Evolutionary conservation across 2,113 vertebrate genomes (phyloP), one percentile per base, ranked within the genome.

Genomic region (Monopterus albus): DNA sequence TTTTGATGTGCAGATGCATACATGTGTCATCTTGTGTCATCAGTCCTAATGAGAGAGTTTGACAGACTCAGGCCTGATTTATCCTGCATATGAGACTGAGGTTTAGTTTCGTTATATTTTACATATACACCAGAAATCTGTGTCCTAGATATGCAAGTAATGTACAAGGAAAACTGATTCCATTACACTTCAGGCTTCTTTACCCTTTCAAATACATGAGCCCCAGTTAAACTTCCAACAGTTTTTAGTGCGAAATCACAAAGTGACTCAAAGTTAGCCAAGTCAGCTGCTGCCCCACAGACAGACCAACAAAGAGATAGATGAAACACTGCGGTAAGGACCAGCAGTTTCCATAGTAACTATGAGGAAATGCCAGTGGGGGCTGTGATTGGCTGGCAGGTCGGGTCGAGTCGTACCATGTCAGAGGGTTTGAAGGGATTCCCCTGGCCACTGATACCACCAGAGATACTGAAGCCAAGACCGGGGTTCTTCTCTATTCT

Each of bases 371-470:
- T 90, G 88, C 85, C 57, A 35, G 70, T n/a, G 71, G 75, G 62
- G 64, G 74, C 62, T 72, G 75, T 14, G 58, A 87, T 83, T 84
- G 75, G 88, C 75, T 78, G 84, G 62, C 72, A 45, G 58, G 82
- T 77, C 45, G 29, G 75, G 80, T 81, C 75, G 63, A 87, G 81
- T 87, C 95, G 95, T 92, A 98, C 97, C 96, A 98, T 98, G 81
- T 99, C 98, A 28, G 97, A 98, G 81, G 98, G 98, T 93, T 99
- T 99, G 94, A 99, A 99, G 64, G 98, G 98, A 91, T 99, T 99
- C 85, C 97, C 98, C 94, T 99, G 98, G 83, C 98, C 97, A 36
- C 97, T 98, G 91, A 99, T 96, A 91, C 98, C 98, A 84, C 98
- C 98, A 89, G 97, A 98, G 95, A 99, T 99, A 79, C 97, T 99